Evolutionary conservation across 2,888 invertebrate genomes (phyloP).

Genomic region (Nycteola revayana): DNA sequence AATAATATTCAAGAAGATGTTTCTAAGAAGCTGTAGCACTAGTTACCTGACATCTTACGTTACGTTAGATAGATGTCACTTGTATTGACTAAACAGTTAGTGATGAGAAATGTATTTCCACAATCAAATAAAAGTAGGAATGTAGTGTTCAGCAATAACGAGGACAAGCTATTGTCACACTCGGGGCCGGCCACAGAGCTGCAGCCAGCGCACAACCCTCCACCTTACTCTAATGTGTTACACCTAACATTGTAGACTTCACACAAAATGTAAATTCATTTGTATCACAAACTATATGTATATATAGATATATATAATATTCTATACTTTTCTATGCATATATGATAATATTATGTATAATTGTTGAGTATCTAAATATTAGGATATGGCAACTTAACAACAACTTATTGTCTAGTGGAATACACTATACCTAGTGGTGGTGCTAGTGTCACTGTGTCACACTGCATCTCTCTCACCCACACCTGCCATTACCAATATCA

Average conservation of each 20-base stretch:
- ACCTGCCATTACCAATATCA: no score
- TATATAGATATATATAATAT: conserved; percentile 71
- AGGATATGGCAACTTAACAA: conserved; percentile 80
- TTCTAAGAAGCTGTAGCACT: no score
- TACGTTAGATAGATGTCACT: no score
- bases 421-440: conserved; percentile 46
- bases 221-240: conserved; percentile 37
- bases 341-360: conserved; percentile 61
- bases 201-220: background rate
- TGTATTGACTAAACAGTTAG: no score
- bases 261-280: conserved; percentile 78
- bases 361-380: conserved; percentile 78
- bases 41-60: no score
- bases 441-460: background rate
- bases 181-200: background rate
- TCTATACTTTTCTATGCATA: conserved; percentile 69
- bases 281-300: conserved; percentile 79
- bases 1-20: no score
- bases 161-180: conserved; percentile 1
- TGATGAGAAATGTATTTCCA: no score
- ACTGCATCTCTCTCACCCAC: no score
- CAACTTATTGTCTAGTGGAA: conserved; percentile 81
- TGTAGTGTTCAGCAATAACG: conserved; percentile 10
- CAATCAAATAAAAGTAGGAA: no score
- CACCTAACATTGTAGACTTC: conserved; percentile 57